Percentiles rank a stretch among this genome's conserved stretches.
These are phyloP conservation scores for Leptura quadrifasciata DNA, from an alignment of 2,888 invertebrate genomes.

Conservation along the genomic window DNA sequence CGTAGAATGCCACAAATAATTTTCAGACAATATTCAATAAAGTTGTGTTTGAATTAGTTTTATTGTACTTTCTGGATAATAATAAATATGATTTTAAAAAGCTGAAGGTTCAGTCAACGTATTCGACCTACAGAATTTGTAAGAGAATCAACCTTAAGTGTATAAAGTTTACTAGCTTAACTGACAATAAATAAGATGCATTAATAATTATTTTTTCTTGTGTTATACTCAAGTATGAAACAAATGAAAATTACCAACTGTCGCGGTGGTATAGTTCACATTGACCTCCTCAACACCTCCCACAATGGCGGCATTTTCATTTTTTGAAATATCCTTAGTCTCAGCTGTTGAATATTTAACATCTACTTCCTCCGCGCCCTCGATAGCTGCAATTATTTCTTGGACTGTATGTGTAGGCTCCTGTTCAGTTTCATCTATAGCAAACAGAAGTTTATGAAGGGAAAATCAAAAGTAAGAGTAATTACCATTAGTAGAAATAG, in stretches of 20 bases:
- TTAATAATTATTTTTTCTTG: too few species aligned
- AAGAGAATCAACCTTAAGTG: too few species aligned
- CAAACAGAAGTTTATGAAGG: not conserved
- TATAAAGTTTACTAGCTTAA: too few species aligned
- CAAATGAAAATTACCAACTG: conserved; percentile 1
- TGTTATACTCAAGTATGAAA: not conserved
- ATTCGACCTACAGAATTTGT: too few species aligned
- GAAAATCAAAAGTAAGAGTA: not conserved
- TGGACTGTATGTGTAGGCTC: not conserved
- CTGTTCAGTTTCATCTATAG: not conserved
- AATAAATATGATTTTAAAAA: too few species aligned
- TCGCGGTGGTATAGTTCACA: not conserved
- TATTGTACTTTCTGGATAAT: too few species aligned
- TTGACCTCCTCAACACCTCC: not conserved
- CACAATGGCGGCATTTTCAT: not conserved
- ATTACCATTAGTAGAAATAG: not conserved
- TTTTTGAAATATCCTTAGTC: not conserved
- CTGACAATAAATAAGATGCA: too few species aligned
- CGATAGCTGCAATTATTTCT: conserved; percentile 2
- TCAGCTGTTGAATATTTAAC: conserved; percentile 19
- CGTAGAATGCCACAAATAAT: too few species aligned
- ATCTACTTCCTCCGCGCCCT: not conserved
- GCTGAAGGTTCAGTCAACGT: too few species aligned
- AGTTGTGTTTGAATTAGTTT: too few species aligned
- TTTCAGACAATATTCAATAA: too few species aligned